Conservation (phyloP, 1,140 invertebrate species). For the Pachypeltis micranthus region DNA sequence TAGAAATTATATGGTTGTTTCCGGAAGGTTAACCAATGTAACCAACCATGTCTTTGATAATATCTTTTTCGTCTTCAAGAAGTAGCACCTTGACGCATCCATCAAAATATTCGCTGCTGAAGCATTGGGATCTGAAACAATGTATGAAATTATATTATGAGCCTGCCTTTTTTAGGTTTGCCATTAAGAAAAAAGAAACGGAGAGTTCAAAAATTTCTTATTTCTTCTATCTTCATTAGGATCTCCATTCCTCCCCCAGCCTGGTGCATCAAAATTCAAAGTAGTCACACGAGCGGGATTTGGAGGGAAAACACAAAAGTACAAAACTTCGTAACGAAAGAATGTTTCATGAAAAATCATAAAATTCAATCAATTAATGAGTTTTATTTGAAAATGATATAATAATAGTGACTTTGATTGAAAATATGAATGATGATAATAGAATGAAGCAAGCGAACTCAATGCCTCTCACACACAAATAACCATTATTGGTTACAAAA, state of each 20-base stretch:
- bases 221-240: not conserved
- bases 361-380: not conserved
- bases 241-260: not conserved
- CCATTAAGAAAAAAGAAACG: conserved; percentile 1
- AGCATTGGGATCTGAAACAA: conserved; percentile 44
- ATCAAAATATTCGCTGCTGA: conserved; percentile 48
- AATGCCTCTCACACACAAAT: no score
- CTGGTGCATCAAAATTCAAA: not conserved
- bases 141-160: conserved; percentile 22
- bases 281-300: not conserved
- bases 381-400: not conserved
- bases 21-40: conserved; percentile 36
- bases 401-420: not conserved
- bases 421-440: not conserved
- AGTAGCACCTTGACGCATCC: conserved; percentile 48
- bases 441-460: not conserved
- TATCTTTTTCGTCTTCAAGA: conserved; percentile 43
- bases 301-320: no score
- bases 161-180: not conserved
- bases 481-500: no score
- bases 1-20: conserved; percentile 20
- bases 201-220: not conserved
- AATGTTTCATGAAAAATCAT: not conserved
- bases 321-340: conserved; percentile 6
- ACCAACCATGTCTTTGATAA: conserved; percentile 47